Conservation (phyloP, 2,888 invertebrate species). For the Scaptomyza caliginosa region DNA sequence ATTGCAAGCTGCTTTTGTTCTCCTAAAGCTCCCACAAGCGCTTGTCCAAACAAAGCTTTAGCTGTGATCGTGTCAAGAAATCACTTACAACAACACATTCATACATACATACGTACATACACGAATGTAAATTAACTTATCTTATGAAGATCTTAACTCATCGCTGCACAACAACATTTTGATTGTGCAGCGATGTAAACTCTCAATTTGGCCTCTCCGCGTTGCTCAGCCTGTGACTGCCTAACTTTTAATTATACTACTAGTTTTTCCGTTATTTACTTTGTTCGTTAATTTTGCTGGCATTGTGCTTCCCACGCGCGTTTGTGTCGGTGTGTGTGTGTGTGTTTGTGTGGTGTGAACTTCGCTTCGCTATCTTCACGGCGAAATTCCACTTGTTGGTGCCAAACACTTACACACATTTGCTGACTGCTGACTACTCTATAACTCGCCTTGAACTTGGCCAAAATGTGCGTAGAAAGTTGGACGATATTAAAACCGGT, state of each 20-base stretch:
- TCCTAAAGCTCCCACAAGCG: too few species aligned
- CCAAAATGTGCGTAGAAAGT: slow-evolving; percentile 61
- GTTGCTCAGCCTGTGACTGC: slow-evolving; percentile 6
- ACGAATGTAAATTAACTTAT: too few species aligned
- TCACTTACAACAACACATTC: too few species aligned
- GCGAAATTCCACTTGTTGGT: slow-evolving; percentile 52
- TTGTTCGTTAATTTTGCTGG: slow-evolving; percentile 17
- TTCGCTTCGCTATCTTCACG: slow-evolving; percentile 32
- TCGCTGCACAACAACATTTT: too few species aligned
- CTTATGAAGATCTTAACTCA: slow-evolving; percentile 46
- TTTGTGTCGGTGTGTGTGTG: slow-evolving; percentile 32
- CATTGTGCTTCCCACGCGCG: slow-evolving; percentile 64
- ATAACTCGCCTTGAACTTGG: slow-evolving; percentile 52
- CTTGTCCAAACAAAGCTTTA: too few species aligned
- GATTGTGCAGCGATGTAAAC: too few species aligned
- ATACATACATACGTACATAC: too few species aligned
- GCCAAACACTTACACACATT: slow-evolving; percentile 4
- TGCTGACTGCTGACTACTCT: background rate
- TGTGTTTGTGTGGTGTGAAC: slow-evolving; percentile 24
- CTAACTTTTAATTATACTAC: slow-evolving; percentile 62
- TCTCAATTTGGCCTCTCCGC: slow-evolving; percentile 12
- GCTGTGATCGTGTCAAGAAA: too few species aligned
- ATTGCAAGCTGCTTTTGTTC: too few species aligned
- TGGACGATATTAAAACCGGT: slow-evolving; percentile 36
- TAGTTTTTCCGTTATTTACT: background rate